Conservation (phyloP, 2,888 invertebrate species). For the Zeuzera pyrina region DNA sequence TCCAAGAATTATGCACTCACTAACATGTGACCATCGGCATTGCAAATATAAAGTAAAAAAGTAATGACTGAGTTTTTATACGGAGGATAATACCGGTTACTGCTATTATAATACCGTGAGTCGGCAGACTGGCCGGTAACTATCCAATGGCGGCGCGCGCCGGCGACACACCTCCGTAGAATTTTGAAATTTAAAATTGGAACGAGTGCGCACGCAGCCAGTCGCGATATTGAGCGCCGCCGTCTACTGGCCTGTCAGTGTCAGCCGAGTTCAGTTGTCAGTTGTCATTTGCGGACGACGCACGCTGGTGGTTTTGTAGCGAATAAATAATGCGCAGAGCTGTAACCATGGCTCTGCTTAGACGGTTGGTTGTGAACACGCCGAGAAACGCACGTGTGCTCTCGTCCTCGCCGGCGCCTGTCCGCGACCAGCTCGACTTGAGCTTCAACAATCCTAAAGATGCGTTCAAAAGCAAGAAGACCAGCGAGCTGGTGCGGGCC, state of each 20-base stretch:
- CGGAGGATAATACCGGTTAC: too few relatives aligned
- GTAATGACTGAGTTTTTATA: too few relatives aligned
- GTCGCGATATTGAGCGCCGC: constrained; percentile 44
- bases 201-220: constrained; percentile 52
- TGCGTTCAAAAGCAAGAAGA: constrained; percentile 96
- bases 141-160: constrained; percentile 39
- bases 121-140: constrained; percentile 22
- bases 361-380: constrained; percentile 49
- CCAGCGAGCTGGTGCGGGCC: constrained; percentile 90
- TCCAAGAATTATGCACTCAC: too few relatives aligned
- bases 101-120: neutral
- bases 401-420: constrained; percentile 29
- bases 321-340: constrained; percentile 35
- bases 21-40: too few relatives aligned
- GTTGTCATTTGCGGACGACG: constrained; percentile 41
- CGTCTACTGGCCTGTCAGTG: constrained; percentile 39
- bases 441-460: constrained; percentile 90
- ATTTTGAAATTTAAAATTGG: constrained; percentile 62
- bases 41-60: too few relatives aligned
- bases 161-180: constrained; percentile 64
- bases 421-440: constrained; percentile 83
- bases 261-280: constrained; percentile 41
- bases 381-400: constrained; percentile 47
- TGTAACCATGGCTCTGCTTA: constrained; percentile 59
- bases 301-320: constrained; percentile 41